These are phyloP conservation scores for Oscheius myriophilus DNA, from an alignment of 2,888 invertebrate genomes.

Conservation along the genomic window DNA sequence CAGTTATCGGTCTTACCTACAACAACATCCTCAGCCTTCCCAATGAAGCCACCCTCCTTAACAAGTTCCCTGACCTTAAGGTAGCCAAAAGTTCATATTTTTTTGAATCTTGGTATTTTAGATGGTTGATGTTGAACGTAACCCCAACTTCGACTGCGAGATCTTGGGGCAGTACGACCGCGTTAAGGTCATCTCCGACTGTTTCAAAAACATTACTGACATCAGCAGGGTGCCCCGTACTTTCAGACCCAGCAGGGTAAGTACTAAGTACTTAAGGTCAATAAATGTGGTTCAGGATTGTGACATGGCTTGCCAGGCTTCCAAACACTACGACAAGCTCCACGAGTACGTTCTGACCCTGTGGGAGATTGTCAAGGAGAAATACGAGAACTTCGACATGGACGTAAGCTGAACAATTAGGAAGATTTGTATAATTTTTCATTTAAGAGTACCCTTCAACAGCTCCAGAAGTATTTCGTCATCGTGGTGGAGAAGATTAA, in stretches of 20 bases:
- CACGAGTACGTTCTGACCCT: conserved; percentile 60
- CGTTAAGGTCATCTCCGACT: conserved; percentile 56
- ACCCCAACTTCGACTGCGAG: conserved; percentile 61
- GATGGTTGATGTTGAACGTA: conserved; percentile 65
- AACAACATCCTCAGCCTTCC: conserved; percentile 60
- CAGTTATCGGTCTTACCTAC: conserved; percentile 59
- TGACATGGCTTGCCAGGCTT: conserved; percentile 58
- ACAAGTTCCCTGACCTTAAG: conserved; percentile 64
- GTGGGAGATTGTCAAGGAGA: conserved; percentile 60
- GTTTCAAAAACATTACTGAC: conserved; percentile 53
- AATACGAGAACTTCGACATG: conserved; percentile 51
- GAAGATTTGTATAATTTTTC: background rate
- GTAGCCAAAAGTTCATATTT: too few relatives aligned
- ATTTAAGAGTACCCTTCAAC: conserved; percentile 38
- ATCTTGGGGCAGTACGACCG: conserved; percentile 49
- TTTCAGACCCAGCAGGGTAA: conserved; percentile 48
- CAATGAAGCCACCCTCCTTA: conserved; percentile 54
- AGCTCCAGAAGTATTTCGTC: conserved; percentile 45
- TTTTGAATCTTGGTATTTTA: too few relatives aligned
- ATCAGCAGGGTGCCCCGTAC: conserved; percentile 47
- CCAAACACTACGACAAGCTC: conserved; percentile 55
- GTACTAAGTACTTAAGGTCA: conserved; percentile 2
- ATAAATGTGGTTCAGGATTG: conserved; percentile 48
- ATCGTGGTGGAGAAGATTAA: conserved; percentile 44
- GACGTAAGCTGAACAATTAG: conserved; percentile 35